A percentile compares a stretch with the other conserved stretches of the same genome.
Conservation (phyloP, 2,888 invertebrate genomes). For the Drosophila histrio region DNA sequence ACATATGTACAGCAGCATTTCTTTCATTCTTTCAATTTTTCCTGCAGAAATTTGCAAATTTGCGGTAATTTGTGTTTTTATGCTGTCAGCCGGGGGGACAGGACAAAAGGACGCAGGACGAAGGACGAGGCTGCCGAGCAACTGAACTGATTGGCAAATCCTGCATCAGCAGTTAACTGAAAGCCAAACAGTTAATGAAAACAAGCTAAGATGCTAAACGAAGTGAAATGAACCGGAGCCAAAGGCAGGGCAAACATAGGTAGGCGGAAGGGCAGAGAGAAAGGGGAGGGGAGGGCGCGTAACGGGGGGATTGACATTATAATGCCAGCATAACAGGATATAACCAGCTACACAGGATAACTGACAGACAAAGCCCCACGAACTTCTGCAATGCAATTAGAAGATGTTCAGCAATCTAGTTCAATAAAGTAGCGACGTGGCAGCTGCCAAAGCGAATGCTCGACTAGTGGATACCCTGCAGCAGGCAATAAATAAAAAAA, state of each 20-base stretch:
- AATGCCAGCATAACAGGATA: constrained; percentile 51
- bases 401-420: constrained; percentile 20
- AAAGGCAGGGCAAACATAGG: too few relatives aligned
- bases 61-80: constrained; percentile 65
- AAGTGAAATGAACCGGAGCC: constrained; percentile 7
- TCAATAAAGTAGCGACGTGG: constrained; percentile 21
- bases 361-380: constrained; percentile 40
- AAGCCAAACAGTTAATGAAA: constrained; percentile 65
- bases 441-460: neutral
- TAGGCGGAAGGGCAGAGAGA: too few relatives aligned
- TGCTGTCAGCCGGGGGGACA: constrained; percentile 20
- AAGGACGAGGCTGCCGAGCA: constrained; percentile 10
- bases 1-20: constrained; percentile 15
- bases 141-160: constrained; percentile 69
- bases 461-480: neutral
- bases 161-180: constrained; percentile 73
- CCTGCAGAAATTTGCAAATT: constrained; percentile 61
- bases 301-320: constrained; percentile 29
- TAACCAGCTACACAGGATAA: constrained; percentile 35
- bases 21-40: constrained; percentile 18
- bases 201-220: constrained; percentile 27
- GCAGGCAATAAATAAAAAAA: too few relatives aligned
- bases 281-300: neutral
- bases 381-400: constrained; percentile 51
- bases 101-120: neutral